These are phyloP conservation scores for Anguilla rostrata DNA, from an alignment of 2,113 vertebrate species.

Conservation along the genomic window DNA sequence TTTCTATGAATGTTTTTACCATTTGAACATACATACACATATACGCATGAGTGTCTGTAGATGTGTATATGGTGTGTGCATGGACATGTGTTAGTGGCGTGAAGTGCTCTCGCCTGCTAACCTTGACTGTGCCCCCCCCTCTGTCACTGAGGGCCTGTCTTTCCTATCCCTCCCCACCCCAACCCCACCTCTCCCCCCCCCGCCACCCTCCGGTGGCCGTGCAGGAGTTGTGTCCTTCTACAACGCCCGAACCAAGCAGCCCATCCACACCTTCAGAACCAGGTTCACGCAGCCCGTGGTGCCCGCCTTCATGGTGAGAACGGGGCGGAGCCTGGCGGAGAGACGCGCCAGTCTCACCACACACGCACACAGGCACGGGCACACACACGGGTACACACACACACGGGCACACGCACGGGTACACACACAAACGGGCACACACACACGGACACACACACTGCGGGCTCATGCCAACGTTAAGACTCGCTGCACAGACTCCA, in stretches of 20 bases:
- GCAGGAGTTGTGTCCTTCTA: slow-evolving; percentile 90
- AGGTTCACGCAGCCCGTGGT: slow-evolving; percentile 89
- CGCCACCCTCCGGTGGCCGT: not conserved
- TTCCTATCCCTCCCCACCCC: not conserved
- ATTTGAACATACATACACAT: too few relatives aligned
- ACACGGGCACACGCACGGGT: too few relatives aligned
- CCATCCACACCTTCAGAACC: slow-evolving; percentile 88
- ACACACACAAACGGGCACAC: too few relatives aligned
- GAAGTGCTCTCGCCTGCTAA: not conserved
- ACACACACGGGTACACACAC: slow-evolving; percentile 77
- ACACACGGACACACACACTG: too few relatives aligned
- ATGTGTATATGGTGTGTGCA: too few relatives aligned
- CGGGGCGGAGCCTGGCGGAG: not conserved
- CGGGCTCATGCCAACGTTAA: too few relatives aligned
- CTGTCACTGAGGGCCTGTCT: not conserved
- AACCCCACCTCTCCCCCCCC: too few relatives aligned
- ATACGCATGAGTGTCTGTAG: not conserved
- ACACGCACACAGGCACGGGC: slow-evolving; percentile 66
- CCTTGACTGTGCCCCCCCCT: not conserved
- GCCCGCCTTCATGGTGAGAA: slow-evolving; percentile 86
- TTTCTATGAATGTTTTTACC: too few relatives aligned
- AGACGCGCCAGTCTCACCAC: not conserved
- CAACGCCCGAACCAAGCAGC: slow-evolving; percentile 84
- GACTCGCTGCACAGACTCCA: too few relatives aligned
- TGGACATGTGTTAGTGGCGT: not conserved